Percentiles rank a stretch among this genome's conserved stretches.
These are phyloP conservation scores for Sepiola atlantica DNA, from an alignment of 2,888 invertebrate genomes.

Conservation along the genomic window DNA sequence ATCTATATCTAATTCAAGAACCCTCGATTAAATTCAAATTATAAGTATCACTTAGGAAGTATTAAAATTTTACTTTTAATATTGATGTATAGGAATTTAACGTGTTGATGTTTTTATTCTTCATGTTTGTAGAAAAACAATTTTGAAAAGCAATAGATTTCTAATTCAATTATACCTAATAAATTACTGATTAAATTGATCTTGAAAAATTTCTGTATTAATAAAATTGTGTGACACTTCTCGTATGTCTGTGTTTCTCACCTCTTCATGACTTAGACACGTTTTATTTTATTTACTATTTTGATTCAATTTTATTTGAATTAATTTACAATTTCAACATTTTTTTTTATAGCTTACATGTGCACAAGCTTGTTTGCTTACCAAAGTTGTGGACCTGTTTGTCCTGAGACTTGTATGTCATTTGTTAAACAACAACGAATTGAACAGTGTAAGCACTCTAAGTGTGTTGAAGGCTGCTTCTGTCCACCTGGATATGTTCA, in stretches of 20 bases:
- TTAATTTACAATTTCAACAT: neutral
- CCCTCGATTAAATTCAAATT: neutral
- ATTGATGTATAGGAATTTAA: neutral
- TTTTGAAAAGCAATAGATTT: too few species aligned
- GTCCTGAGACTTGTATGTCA: constrained; percentile 20
- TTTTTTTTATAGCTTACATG: neutral
- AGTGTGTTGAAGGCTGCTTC: neutral
- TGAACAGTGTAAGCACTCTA: neutral
- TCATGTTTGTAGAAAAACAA: too few species aligned
- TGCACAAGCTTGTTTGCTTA: neutral
- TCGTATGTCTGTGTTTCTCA: too few species aligned
- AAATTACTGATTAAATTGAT: too few species aligned
- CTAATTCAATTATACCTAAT: too few species aligned
- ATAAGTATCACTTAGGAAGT: neutral
- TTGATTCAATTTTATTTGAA: neutral
- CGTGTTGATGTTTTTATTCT: neutral
- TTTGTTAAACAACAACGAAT: neutral
- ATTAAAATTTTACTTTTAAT: neutral
- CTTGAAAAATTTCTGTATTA: too few species aligned
- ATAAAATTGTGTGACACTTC: too few species aligned
- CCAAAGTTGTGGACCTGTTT: neutral
- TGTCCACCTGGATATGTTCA: neutral
- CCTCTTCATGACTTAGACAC: too few species aligned
- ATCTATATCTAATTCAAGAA: neutral
- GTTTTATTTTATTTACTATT: too few species aligned